Evolutionary conservation across 2,888 invertebrate species (phyloP).

Genomic region (Apodemia zela): DNA sequence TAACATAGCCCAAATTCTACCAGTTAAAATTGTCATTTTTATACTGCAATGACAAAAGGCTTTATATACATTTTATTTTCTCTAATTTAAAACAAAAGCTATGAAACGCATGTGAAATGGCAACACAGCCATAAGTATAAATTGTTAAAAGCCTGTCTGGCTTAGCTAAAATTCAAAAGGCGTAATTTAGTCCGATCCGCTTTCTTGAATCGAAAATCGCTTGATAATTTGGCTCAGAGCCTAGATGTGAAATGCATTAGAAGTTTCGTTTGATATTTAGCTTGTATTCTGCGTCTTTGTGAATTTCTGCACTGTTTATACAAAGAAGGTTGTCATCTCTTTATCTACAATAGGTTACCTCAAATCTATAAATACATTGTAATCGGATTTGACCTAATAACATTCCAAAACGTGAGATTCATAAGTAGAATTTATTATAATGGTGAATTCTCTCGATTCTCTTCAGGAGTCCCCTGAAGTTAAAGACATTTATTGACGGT

Average conservation of each 20-base stretch:
- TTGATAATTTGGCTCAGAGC: conserved; percentile 23
- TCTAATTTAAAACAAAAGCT: neutral
- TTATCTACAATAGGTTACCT: neutral
- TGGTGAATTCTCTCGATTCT: too few relatives aligned
- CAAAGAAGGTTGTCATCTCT: neutral
- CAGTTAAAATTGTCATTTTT: too few relatives aligned
- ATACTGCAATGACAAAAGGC: too few relatives aligned
- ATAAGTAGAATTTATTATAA: too few relatives aligned
- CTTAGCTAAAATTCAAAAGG: neutral
- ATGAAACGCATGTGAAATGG: neutral
- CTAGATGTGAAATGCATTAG: conserved; percentile 22
- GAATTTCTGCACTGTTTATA: neutral
- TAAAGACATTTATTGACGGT: too few relatives aligned
- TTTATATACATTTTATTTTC: neutral
- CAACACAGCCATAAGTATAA: neutral
- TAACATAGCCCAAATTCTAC: too few relatives aligned
- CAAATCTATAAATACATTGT: too few relatives aligned
- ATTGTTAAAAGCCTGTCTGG: conserved; percentile 1
- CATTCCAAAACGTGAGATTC: too few relatives aligned
- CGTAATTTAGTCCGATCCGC: conserved; percentile 10
- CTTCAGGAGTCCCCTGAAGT: too few relatives aligned
- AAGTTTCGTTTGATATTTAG: conserved; percentile 17
- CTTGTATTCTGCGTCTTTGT: conserved; percentile 2
- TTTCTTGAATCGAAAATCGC: conserved; percentile 21
- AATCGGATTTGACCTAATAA: too few relatives aligned